These are phyloP conservation scores for Stomorhina lunata DNA, from an alignment of 2,888 invertebrate species.

Conservation along the genomic window DNA sequence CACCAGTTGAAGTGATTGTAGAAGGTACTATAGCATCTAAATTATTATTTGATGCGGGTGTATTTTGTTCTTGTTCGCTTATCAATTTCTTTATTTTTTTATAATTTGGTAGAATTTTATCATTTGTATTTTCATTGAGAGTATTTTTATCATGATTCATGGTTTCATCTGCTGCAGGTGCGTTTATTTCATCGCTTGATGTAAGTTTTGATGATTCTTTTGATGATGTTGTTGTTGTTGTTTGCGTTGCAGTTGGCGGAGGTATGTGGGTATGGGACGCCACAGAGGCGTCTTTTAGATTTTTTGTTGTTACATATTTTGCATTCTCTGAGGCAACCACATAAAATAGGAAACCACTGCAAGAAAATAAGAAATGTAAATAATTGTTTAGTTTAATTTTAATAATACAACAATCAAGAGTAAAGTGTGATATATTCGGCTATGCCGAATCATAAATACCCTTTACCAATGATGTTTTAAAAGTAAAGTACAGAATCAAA, in stretches of 20 bases:
- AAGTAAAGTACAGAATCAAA: too few relatives aligned
- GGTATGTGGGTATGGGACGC: constrained; percentile 13
- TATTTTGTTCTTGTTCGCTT: background rate
- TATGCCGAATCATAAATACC: too few relatives aligned
- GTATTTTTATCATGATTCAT: constrained; percentile 10
- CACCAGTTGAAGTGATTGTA: background rate
- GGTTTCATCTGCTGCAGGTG: constrained; percentile 16
- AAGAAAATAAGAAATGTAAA: constrained; percentile 50
- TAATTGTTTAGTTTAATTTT: background rate
- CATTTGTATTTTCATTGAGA: constrained; percentile 30
- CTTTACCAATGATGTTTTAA: too few relatives aligned
- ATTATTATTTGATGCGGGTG: background rate
- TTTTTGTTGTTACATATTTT: constrained; percentile 60
- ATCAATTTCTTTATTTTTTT: constrained; percentile 66
- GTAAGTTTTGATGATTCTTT: background rate
- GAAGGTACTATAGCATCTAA: background rate
- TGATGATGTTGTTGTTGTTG: background rate
- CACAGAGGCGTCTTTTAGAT: constrained; percentile 35
- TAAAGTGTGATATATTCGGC: background rate
- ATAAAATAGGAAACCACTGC: constrained; percentile 67
- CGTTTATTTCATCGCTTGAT: background rate
- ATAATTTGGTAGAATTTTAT: constrained; percentile 66
- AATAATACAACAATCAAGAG: constrained; percentile 6
- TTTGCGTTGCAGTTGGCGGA: background rate
- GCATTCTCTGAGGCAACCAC: constrained; percentile 67